Base-by-base conservation (phyloP, 2,113 vertebrate genomes). In the zebrafish (Danio rerio) region DNA sequence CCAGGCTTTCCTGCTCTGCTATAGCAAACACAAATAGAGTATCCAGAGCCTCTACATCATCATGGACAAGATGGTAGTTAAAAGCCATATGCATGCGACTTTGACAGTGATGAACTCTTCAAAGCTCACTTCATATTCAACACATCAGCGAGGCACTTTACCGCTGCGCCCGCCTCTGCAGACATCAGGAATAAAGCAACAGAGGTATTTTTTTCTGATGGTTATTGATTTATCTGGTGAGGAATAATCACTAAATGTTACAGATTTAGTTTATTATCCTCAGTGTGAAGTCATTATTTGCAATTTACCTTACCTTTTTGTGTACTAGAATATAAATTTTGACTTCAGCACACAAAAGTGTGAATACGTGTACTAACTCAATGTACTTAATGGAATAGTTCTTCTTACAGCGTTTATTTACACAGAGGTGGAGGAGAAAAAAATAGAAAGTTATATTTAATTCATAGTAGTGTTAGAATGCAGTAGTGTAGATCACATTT, bases 41-140 rank as follows among this genome's bases (percentile, higher is more conserved):
- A 11, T 68, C 42, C 65, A 68, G 43, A 68, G 5, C n/a, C 42
- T 68, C 9, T 45, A 68, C 65, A 68, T 68, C 43, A 68, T 18
- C 5, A 5, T 11, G 65, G 15, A 66, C 63, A 68, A 68, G 63
- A 68, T 45, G 65, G 65, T 40, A 45, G 18, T 68, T n/a, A 68
- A 68, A 68, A 68, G 15, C 40, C 42, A 45, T 9, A 66, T 66
- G 8, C 15, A 5, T n/a, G 43, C 18, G 16, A 47, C 43, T 68
- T 47, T n/a, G 65, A 68, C 65, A 45, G 16, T 47, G 65, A 68
- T 18, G 42, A 68, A 47, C 43, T 47, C 43, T 47, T 47, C 43
- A 68, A 68, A 68, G 65, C 65, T 68, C 65, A 47, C 65, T 47
- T 68, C 9, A 16, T 68, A 68, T 47, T 18, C 65, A 68, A 43